Percentiles rank a stretch among this genome's conserved stretches.
Evolutionary conservation across 2,113 vertebrate species (phyloP).

Genomic region (Rousettus leschenaultii): DNA sequence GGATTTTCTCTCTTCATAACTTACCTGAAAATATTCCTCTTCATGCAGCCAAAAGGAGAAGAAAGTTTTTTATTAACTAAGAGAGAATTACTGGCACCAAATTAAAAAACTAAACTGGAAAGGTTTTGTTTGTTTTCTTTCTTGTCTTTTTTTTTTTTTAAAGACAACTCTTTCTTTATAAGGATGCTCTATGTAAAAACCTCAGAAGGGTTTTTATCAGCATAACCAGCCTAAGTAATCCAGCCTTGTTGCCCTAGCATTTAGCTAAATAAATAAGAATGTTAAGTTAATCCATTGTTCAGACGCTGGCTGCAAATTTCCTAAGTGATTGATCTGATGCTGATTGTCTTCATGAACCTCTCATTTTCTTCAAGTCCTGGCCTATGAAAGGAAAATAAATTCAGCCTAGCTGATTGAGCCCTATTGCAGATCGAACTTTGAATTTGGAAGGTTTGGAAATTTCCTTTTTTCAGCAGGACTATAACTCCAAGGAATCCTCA

Average conservation of each 20-base stretch:
- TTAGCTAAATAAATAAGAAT: conserved; percentile 55
- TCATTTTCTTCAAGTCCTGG: neutral
- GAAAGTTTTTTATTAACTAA: conserved; percentile 28
- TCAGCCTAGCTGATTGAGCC: neutral
- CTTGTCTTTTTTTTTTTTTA: neutral
- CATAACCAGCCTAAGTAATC: neutral
- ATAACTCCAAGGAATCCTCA: neutral
- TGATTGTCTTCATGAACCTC: conserved; percentile 44
- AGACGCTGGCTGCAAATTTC: conserved; percentile 34
- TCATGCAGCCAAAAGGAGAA: neutral
- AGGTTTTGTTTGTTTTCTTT: conserved; percentile 37
- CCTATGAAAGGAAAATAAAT: conserved; percentile 12
- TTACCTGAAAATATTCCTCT: conserved; percentile 32
- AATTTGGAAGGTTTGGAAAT: neutral
- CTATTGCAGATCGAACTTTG: conserved; percentile 23
- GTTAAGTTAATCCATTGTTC: neutral
- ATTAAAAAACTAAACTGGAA: conserved; percentile 11
- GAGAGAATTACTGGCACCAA: neutral
- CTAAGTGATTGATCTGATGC: conserved; percentile 60
- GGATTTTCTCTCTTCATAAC: neutral
- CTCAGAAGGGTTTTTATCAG: neutral
- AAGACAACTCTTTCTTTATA: neutral
- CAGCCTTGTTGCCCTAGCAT: neutral
- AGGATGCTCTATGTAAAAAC: neutral
- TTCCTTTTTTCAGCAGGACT: neutral